Evolutionary conservation across 2,888 invertebrate species (phyloP).

Genomic region (Ormyrus nitidulus): DNA sequence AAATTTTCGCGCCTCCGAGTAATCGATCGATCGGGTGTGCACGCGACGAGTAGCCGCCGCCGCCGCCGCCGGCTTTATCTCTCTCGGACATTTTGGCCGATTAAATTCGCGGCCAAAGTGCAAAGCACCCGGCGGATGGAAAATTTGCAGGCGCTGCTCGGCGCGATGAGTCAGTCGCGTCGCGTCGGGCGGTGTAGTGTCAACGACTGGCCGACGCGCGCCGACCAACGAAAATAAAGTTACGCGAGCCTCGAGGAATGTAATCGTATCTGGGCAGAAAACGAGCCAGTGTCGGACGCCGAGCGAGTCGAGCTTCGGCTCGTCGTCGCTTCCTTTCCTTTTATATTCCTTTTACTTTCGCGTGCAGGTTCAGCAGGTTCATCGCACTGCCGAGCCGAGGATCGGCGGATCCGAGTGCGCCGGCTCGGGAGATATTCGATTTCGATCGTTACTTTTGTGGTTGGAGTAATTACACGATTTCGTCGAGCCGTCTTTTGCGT

Average conservation of each 20-base stretch:
- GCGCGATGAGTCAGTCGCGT: slow-evolving; percentile 25
- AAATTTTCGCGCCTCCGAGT: no score
- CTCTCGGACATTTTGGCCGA: slow-evolving; percentile 19
- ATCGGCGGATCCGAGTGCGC: no score
- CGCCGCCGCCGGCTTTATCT: slow-evolving; percentile 10
- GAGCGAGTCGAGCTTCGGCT: no score
- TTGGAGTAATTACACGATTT: no score
- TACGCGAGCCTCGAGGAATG: slow-evolving; percentile 40
- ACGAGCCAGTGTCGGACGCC: no score
- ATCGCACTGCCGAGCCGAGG: slow-evolving; percentile 17
- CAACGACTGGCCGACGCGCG: slow-evolving; percentile 33
- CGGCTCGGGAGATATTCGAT: no score
- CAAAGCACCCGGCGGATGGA: slow-evolving; percentile 37
- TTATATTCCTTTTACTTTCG: no score
- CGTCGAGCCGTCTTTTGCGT: no score
- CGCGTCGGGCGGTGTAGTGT: slow-evolving; percentile 5
- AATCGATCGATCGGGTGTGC: no score
- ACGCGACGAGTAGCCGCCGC: no score
- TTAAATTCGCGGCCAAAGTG: slow-evolving; percentile 8
- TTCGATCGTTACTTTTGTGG: no score
- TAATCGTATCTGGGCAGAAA: neutral
- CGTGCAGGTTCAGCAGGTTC: slow-evolving; percentile 5
- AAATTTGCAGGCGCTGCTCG: slow-evolving; percentile 35
- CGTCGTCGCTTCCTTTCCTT: no score
- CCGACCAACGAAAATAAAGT: slow-evolving; percentile 40